phyloP scores from a whole-genome alignment of 2,797 vertebrate genomes.

The Calcarius lapponicus region DNA sequence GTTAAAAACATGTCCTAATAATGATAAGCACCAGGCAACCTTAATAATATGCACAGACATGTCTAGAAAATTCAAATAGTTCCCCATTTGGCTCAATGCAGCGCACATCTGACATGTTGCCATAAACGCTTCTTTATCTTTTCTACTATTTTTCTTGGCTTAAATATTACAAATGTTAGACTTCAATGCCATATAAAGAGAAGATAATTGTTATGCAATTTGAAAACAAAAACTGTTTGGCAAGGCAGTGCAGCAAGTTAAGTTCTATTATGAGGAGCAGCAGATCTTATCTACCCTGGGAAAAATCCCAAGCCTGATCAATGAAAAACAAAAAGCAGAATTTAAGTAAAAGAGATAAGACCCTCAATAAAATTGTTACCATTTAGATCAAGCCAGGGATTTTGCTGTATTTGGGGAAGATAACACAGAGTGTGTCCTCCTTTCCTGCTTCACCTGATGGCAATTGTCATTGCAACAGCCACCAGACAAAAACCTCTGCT shows the following conservation, averaged over 20 bases:
- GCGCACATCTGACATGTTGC: neutral
- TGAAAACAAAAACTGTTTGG: constrained; percentile 47
- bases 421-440: neutral
- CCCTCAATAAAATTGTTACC: neutral
- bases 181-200: constrained; percentile 7
- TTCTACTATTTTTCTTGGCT: constrained; percentile 50
- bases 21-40: neutral
- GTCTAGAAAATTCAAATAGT: constrained; percentile 6
- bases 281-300: constrained; percentile 20
- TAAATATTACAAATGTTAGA: constrained; percentile 21
- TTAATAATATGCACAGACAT: neutral
- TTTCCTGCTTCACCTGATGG: neutral
- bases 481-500: neutral
- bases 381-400: neutral
- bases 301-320: constrained; percentile 18
- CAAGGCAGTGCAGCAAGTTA: neutral
- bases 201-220: constrained; percentile 42
- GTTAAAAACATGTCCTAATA: neutral
- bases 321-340: neutral
- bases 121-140: neutral
- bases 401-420: neutral
- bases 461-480: neutral
- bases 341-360: neutral
- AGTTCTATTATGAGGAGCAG: neutral
- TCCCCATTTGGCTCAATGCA: neutral